Base-by-base conservation (phyloP, 2,113 vertebrate species). In the Calyptommatus sinebrachiatus region DNA sequence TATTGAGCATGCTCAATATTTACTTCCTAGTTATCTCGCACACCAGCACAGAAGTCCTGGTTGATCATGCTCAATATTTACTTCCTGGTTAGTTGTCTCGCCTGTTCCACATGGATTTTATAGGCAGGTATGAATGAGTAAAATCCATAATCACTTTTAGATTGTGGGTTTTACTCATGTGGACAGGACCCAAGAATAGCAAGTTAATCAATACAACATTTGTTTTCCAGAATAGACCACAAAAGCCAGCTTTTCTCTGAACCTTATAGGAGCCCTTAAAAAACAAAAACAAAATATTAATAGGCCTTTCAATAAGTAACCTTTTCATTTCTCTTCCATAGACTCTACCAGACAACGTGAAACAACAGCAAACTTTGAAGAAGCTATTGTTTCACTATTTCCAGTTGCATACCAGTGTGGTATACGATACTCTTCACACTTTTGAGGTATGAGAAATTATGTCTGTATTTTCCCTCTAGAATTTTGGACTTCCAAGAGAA, bases 361-460 rank as follows among this genome's bases (percentile, higher is more conserved):
- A 94, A 67, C 83, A 86, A 79, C 82, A 84, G 67, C 88, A 91
- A 67, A 8, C 73, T 65, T 87, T 98, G 72, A 95, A 95, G 81
- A 94, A 97, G 86, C 77, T 91, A 1, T 81, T 96, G 7, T 97
- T 95, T 87, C 88, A 91, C 81, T 95, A 87, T 85, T 84, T 97
- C 85, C 96, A 96, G 83, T 92, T 97, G 82, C 95, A 95, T 46
- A 92, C 95, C 21, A 86, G 76, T 1, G 82, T 92, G 76, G 87
- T 94, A 10, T 94, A 95, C 0, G 93, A 96, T 8, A 93, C 95
- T 89, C 92, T 97, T 79, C 92, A 94, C 22, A 79, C 87, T 79
- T 94, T 91, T 83, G 94, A 97, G 96, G 97, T 98, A 94, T 45
- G 1, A 0, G 57, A 1, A 29, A 31, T 1, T 1, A 77, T 66